phyloP scores from a whole-genome alignment of 2,888 invertebrate genomes.

The Miltochrista miniata region DNA sequence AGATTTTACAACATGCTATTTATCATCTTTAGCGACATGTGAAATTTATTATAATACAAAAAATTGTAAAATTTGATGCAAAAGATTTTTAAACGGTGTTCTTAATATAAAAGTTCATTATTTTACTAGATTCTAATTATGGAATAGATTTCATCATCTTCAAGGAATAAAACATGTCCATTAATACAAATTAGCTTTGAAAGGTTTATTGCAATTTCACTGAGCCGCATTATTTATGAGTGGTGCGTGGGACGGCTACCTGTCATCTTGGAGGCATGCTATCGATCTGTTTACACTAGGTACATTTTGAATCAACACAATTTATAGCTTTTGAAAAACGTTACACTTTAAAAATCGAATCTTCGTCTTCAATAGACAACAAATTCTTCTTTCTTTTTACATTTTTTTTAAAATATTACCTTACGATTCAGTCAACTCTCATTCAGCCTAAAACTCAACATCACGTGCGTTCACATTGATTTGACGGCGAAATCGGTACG shows the following conservation, averaged over 20 bases:
- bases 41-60: no score
- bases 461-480: conserved; percentile 69
- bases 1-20: neutral
- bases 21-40: no score
- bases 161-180: neutral
- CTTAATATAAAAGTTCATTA: no score
- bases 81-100: no score
- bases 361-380: conserved; percentile 28
- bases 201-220: conserved; percentile 12
- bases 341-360: conserved; percentile 23
- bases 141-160: neutral
- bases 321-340: conserved; percentile 27
- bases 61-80: no score
- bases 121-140: neutral
- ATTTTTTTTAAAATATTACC: conserved; percentile 39
- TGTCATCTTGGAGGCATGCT: conserved; percentile 46
- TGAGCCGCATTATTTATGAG: conserved; percentile 8
- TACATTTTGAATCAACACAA: conserved; percentile 51
- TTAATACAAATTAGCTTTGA: no score
- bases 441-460: conserved; percentile 51
- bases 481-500: conserved; percentile 59
- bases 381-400: conserved; percentile 23
- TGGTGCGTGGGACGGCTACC: conserved; percentile 19
- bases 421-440: conserved; percentile 37
- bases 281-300: conserved; percentile 78